Conservation (phyloP, 1,140 invertebrate species). For the Pachyrhynchus sulphureomaculatus region DNA sequence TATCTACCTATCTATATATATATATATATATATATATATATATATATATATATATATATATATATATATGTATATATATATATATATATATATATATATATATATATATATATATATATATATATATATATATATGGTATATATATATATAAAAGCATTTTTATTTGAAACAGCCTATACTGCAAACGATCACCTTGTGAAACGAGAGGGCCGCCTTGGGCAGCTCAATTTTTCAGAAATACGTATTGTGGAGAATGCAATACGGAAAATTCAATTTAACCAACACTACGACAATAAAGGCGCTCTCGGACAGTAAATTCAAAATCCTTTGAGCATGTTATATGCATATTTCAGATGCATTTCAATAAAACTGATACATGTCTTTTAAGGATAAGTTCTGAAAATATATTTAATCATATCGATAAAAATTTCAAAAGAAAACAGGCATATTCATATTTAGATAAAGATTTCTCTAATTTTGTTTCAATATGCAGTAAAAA, state of each 20-base stretch:
- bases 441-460: background rate
- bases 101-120: too few species aligned
- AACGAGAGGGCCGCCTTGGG: constrained; percentile 13
- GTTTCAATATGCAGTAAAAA: too few species aligned
- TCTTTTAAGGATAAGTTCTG: constrained; percentile 12
- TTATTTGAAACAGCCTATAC: too few species aligned
- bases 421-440: background rate
- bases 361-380: constrained; percentile 28
- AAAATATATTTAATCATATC: background rate
- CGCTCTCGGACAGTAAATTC: constrained; percentile 25
- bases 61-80: too few species aligned
- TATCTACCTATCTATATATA: too few species aligned
- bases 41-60: too few species aligned
- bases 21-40: too few species aligned
- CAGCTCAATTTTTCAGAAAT: constrained; percentile 24
- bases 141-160: too few species aligned
- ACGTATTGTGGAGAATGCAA: constrained; percentile 14
- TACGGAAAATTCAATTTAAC: constrained; percentile 25
- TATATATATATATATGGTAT: too few species aligned
- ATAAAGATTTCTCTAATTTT: too few species aligned
- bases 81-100: too few species aligned
- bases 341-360: constrained; percentile 30
- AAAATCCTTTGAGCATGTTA: constrained; percentile 9
- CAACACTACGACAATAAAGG: constrained; percentile 12
- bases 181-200: background rate